Evolutionary conservation across 1,140 invertebrate genomes (phyloP).

Genomic region (Rhagoletis pomonella): DNA sequence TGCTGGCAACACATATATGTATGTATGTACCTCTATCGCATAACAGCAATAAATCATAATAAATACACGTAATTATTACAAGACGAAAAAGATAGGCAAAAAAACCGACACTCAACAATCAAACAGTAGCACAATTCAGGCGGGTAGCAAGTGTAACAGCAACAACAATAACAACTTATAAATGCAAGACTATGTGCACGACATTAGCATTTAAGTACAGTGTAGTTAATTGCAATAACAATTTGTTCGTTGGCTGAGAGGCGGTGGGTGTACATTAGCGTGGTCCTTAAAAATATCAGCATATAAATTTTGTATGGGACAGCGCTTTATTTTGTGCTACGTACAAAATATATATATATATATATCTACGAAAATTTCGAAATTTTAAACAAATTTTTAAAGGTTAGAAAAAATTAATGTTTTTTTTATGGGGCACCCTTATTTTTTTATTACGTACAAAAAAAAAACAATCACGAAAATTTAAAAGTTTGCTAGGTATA

Average conservation of each 20-base stretch:
- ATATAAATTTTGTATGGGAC: too few relatives aligned
- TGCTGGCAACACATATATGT: too few relatives aligned
- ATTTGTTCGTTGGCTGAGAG: neutral
- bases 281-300: too few relatives aligned
- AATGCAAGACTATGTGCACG: neutral
- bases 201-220: neutral
- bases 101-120: neutral
- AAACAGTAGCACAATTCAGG: conserved; percentile 23
- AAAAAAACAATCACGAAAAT: too few relatives aligned
- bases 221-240: conserved; percentile 10
- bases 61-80: neutral
- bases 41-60: conserved; percentile 23
- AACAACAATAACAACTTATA: neutral
- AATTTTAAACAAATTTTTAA: too few relatives aligned
- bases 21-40: neutral
- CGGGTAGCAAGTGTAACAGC: neutral
- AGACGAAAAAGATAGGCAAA: neutral
- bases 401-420: too few relatives aligned
- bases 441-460: too few relatives aligned
- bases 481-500: too few relatives aligned
- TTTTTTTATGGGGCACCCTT: too few relatives aligned
- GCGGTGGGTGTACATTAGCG: neutral
- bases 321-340: too few relatives aligned
- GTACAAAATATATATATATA: too few relatives aligned
- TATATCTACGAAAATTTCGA: too few relatives aligned